Conservation (phyloP, 2,888 invertebrate genomes). For the Apamea epomidion region DNA sequence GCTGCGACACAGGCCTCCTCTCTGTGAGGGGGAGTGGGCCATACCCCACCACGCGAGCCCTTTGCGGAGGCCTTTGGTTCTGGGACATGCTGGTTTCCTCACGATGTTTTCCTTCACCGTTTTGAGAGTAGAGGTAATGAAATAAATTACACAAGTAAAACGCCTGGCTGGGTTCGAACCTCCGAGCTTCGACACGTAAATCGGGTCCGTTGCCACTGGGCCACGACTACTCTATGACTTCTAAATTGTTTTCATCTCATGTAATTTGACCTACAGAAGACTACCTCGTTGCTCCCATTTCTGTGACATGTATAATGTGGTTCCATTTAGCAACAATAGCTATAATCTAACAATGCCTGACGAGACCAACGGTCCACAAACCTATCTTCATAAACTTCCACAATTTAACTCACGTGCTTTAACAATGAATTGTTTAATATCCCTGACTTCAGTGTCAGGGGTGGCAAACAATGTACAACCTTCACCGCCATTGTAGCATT, state of each 20-base stretch:
- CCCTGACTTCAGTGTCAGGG: slow-evolving; percentile 40
- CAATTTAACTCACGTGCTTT: slow-evolving; percentile 29
- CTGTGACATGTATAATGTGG: background rate
- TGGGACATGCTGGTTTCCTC: too few species aligned
- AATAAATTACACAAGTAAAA: background rate
- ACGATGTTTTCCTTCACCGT: too few species aligned
- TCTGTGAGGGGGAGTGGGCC: too few species aligned
- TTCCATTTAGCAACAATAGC: slow-evolving; percentile 9
- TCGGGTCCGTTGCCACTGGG: too few species aligned
- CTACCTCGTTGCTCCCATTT: background rate
- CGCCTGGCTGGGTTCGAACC: background rate
- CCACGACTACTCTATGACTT: too few species aligned
- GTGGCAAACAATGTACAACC: slow-evolving; percentile 56
- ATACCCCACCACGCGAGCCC: too few species aligned
- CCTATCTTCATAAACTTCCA: slow-evolving; percentile 36
- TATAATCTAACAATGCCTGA: background rate
- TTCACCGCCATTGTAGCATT: slow-evolving; percentile 49
- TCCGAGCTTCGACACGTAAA: too few species aligned
- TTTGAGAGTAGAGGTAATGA: background rate
- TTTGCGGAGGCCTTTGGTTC: too few species aligned
- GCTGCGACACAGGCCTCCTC: too few species aligned
- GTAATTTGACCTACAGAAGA: background rate
- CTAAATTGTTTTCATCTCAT: background rate
- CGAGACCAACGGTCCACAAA: background rate
- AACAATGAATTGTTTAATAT: slow-evolving; percentile 59